Evolutionary conservation across 2,113 vertebrate genomes (phyloP).

Genomic region (Eulacestoma nigropectus): DNA sequence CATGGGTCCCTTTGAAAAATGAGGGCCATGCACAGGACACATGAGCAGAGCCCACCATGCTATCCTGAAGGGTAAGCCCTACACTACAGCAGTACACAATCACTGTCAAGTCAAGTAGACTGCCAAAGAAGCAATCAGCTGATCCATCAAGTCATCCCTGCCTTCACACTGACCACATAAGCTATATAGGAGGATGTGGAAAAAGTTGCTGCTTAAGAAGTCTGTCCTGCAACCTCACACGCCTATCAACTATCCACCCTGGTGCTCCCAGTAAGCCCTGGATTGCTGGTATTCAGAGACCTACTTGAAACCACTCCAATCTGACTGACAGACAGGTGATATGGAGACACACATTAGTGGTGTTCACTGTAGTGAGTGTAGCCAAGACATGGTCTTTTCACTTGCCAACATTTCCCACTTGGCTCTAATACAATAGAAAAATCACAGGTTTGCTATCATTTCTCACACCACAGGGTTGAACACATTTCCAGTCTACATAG

Average conservation of each 20-base stretch:
- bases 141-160: background rate
- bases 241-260: background rate
- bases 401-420: background rate
- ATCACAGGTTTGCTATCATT: background rate
- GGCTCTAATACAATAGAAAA: background rate
- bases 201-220: background rate
- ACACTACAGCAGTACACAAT: background rate
- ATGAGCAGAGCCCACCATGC: background rate
- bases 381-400: background rate
- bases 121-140: background rate
- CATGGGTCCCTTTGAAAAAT: background rate
- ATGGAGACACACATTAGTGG: background rate
- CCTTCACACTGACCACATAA: background rate
- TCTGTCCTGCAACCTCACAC: background rate
- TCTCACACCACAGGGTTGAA: background rate
- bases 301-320: background rate
- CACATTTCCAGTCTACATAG: background rate
- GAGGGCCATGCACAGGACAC: fast-evolving
- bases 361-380: background rate
- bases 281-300: background rate
- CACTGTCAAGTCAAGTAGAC: background rate
- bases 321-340: background rate
- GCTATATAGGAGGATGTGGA: background rate
- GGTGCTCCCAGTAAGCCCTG: background rate
- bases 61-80: background rate